These are phyloP conservation scores for Verasper variegatus DNA, from an alignment of 2,113 vertebrate species.

Conservation along the genomic window DNA sequence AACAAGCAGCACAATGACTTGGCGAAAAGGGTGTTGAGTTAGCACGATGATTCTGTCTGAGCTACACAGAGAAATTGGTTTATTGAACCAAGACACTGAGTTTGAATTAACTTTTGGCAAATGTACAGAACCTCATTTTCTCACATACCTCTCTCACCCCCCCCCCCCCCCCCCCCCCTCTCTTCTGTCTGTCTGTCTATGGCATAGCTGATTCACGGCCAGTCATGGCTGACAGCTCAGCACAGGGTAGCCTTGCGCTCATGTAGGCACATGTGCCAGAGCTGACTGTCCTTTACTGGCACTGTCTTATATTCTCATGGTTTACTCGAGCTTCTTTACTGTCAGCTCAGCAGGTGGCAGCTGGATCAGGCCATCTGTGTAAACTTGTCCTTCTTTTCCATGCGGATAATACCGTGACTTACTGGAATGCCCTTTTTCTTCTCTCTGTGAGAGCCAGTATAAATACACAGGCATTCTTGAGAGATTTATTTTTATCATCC, in stretches of 20 bases:
- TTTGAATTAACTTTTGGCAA: conserved; percentile 55
- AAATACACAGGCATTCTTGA: background rate
- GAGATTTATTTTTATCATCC: background rate
- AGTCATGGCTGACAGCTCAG: conserved; percentile 41
- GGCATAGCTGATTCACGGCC: conserved; percentile 44
- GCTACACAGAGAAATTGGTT: conserved; percentile 44
- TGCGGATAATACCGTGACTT: conserved; percentile 15
- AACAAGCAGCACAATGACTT: conserved; percentile 13
- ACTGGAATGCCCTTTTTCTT: conserved; percentile 10
- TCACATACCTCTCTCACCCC: background rate
- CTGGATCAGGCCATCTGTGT: conserved; percentile 41
- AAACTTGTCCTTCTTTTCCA: conserved; percentile 25
- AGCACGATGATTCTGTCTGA: conserved; percentile 15
- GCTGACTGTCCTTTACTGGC: conserved; percentile 7
- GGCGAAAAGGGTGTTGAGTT: conserved; percentile 9
- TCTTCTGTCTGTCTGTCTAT: background rate
- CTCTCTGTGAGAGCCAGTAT: background rate
- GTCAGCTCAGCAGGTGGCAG: conserved; percentile 35
- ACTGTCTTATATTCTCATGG: conserved; percentile 6
- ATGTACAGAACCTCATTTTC: conserved; percentile 22
- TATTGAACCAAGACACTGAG: conserved; percentile 42
- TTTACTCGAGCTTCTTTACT: conserved; percentile 25
- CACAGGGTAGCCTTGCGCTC: conserved; percentile 17
- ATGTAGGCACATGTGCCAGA: conserved; percentile 10
- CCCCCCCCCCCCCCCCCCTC: background rate